Conservation (phyloP, 2,113 vertebrate genomes). For the Thomomys bottae region DNA sequence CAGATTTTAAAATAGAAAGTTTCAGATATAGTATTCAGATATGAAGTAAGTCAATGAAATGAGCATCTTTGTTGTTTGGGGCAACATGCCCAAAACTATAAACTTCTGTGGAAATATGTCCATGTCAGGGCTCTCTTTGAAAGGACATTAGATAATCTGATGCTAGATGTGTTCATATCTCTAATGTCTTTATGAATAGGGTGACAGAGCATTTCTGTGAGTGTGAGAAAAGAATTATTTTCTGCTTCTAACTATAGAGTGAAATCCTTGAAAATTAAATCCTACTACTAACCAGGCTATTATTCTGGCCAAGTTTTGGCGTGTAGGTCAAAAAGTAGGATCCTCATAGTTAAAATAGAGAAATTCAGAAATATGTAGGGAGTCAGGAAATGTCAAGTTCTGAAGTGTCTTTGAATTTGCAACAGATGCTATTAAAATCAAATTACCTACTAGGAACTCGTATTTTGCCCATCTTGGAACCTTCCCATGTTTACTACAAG, state of each 20-base stretch:
- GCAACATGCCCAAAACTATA: not conserved
- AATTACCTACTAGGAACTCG: not conserved
- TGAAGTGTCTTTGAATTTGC: not conserved
- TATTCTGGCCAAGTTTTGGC: not conserved
- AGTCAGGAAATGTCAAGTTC: not conserved
- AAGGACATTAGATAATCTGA: not conserved
- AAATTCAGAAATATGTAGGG: not conserved
- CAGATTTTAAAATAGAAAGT: not conserved
- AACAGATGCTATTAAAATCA: not conserved
- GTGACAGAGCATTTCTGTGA: conserved; percentile 32
- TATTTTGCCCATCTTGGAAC: not conserved
- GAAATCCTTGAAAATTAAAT: not conserved
- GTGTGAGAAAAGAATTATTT: not conserved
- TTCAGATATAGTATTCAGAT: not conserved
- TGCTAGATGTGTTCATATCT: not conserved
- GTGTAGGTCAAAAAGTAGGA: not conserved
- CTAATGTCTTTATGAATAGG: not conserved
- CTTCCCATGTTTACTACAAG: not conserved
- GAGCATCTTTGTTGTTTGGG: not conserved
- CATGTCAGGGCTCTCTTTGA: not conserved
- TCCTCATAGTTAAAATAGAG: not conserved
- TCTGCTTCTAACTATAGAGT: not conserved
- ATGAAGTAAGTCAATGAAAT: not conserved
- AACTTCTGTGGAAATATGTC: not conserved
- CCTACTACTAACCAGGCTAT: not conserved